These are phyloP conservation scores for Drosophila ezoana DNA, from an alignment of 2,888 invertebrate genomes.

Conservation along the genomic window DNA sequence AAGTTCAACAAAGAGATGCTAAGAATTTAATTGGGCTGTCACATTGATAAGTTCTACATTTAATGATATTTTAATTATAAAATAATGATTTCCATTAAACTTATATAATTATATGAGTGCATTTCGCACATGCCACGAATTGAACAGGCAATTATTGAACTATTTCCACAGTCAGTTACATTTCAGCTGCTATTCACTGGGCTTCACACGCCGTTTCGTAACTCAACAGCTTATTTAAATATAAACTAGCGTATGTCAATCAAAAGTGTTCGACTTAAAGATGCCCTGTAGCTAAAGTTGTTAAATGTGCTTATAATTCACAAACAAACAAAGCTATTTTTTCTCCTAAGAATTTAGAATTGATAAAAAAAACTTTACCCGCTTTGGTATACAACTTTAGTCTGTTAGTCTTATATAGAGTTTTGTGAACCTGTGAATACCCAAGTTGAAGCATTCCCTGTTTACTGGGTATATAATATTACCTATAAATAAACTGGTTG, in stretches of 20 bases:
- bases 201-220: constrained; percentile 14
- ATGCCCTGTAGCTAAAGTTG: background rate
- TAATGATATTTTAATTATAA: constrained; percentile 10
- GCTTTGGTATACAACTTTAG: too few species aligned
- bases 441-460: background rate
- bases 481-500: constrained; percentile 13
- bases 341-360: too few species aligned
- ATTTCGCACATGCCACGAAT: constrained; percentile 24
- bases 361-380: too few species aligned
- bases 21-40: background rate
- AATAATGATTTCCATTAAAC: background rate
- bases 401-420: too few species aligned
- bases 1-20: too few species aligned
- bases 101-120: constrained; percentile 4
- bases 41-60: background rate
- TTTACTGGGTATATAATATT: background rate
- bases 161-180: constrained; percentile 30
- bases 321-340: too few species aligned
- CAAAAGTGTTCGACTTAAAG: background rate
- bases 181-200: constrained; percentile 5
- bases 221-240: background rate
- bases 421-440: too few species aligned
- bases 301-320: too few species aligned
- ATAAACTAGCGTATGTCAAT: background rate
- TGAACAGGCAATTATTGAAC: constrained; percentile 20